Evolutionary conservation across 2,113 vertebrate species (phyloP).

Genomic region (Aegotheles bennettii): DNA sequence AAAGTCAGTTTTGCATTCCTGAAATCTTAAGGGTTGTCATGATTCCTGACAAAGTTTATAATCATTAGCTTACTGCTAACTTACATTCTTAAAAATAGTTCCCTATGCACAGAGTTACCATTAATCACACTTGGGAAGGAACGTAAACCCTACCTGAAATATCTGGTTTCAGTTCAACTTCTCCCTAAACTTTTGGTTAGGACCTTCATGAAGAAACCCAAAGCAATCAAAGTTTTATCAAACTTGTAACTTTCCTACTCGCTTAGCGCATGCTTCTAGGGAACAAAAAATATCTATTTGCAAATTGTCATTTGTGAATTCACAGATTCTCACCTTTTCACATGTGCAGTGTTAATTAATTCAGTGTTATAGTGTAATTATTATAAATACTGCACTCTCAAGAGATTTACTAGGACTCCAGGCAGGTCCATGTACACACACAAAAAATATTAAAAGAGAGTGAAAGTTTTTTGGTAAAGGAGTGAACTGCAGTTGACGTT

Average conservation of each 20-base stretch:
- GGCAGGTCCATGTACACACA: background rate
- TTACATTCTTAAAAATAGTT: background rate
- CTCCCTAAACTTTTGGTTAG: background rate
- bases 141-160: background rate
- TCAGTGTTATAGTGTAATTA: background rate
- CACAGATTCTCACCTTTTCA: conserved; percentile 3
- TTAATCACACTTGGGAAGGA: background rate
- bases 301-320: background rate
- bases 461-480: background rate
- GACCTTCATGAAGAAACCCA: background rate
- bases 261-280: background rate
- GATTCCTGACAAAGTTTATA: background rate
- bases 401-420: background rate
- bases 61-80: background rate
- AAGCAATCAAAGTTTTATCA: background rate
- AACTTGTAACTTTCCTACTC: background rate
- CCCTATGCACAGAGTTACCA: background rate
- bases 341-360: background rate
- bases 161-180: background rate
- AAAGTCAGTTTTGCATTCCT: background rate
- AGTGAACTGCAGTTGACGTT: background rate
- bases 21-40: background rate
- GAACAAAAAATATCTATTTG: background rate
- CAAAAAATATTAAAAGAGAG: background rate
- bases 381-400: background rate